Conservation (phyloP, 2,888 invertebrate genomes). For the Cheilosia urbana region DNA sequence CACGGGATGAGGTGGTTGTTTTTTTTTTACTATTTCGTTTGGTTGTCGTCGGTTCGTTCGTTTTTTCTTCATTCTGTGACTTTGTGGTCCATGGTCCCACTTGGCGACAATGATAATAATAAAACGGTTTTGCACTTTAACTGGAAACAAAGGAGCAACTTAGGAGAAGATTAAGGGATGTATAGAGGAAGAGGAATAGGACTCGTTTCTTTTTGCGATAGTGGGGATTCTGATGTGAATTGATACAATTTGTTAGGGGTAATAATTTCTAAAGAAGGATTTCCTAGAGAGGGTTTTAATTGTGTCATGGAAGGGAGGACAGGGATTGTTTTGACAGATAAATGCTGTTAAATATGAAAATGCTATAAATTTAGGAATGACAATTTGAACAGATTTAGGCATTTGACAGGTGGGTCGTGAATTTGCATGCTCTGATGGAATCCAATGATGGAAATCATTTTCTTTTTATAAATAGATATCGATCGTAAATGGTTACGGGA, state of each 20-base stretch:
- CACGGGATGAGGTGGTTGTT: constrained; percentile 15
- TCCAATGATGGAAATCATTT: not conserved
- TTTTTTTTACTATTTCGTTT: constrained; percentile 10
- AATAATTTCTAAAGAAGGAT: constrained; percentile 60
- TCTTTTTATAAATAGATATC: no score
- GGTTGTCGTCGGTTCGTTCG: constrained; percentile 17
- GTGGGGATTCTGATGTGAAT: constrained; percentile 30
- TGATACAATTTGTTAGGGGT: constrained; percentile 62
- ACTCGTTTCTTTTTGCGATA: constrained; percentile 18
- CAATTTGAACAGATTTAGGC: constrained; percentile 6
- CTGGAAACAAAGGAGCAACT: constrained; percentile 75
- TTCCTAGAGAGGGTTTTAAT: constrained; percentile 52
- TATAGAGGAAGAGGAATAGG: constrained; percentile 46
- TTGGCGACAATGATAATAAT: constrained; percentile 74
- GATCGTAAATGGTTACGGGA: no score
- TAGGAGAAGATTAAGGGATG: constrained; percentile 73
- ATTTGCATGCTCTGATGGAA: not conserved
- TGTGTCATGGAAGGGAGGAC: constrained; percentile 15
- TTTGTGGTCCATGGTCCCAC: constrained; percentile 69
- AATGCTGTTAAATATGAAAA: constrained; percentile 18
- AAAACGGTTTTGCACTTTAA: constrained; percentile 76
- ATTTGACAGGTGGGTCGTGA: constrained; percentile 7
- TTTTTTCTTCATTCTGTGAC: constrained; percentile 55
- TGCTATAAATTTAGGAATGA: constrained; percentile 10
- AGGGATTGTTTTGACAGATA: constrained; percentile 30